Evolutionary conservation across 2,113 vertebrate species (phyloP).

Genomic region (Oryzias celebensis): DNA sequence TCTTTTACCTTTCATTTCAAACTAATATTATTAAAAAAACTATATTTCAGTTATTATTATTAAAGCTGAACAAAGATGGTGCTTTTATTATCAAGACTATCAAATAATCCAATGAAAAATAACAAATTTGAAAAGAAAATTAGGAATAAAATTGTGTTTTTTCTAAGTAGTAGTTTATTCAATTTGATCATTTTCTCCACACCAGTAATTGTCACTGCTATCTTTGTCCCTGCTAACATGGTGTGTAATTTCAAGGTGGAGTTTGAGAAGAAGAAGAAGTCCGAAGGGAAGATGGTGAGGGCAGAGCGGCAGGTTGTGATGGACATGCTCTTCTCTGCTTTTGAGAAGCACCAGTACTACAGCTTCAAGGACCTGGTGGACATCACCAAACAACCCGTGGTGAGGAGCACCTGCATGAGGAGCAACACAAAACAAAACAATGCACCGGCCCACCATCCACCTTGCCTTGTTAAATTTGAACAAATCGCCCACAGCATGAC

Average conservation of each 20-base stretch:
- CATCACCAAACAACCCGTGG: constrained; percentile 97
- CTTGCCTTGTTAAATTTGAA: constrained; percentile 61
- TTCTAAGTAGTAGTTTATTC: no score
- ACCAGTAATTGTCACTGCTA: no score
- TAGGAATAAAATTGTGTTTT: no score
- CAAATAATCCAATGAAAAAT: no score
- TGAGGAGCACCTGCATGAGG: constrained; percentile 61
- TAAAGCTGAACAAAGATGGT: no score
- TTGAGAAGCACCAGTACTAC: constrained; percentile 96
- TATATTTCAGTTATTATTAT: no score
- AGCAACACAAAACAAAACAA: constrained; percentile 15
- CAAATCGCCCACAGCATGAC: constrained; percentile 61
- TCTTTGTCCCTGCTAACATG: neutral
- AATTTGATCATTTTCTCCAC: no score
- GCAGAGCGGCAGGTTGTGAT: constrained; percentile 88
- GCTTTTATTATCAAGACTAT: no score
- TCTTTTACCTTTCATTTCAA: no score
- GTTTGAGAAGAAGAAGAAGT: constrained; percentile 92
- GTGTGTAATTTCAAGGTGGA: constrained; percentile 78
- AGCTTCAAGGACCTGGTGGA: constrained; percentile 96
- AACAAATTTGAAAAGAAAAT: no score
- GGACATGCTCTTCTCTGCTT: constrained; percentile 96
- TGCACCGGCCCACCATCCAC: constrained; percentile 65
- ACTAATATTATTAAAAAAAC: no score
- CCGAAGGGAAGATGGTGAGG: constrained; percentile 90